Conservation (phyloP, 2,113 vertebrate genomes). For the Heteronetta atricapilla region DNA sequence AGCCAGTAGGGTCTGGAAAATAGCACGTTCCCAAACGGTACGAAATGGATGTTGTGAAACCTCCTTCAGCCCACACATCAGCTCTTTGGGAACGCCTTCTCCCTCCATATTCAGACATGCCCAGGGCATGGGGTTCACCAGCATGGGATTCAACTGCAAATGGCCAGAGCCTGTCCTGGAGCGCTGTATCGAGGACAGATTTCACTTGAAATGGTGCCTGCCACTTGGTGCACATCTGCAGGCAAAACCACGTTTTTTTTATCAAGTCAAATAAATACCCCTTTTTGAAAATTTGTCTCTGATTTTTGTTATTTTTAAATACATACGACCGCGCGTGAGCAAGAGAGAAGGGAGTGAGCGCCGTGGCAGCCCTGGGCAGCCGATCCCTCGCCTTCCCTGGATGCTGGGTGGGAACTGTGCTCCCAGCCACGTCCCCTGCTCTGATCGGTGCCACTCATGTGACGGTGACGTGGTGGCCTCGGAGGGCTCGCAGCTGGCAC, state of each 20-base stretch:
- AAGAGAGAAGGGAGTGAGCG: neutral
- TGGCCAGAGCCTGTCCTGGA: neutral
- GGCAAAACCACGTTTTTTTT: fast-evolving
- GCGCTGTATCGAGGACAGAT: neutral
- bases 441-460: fast-evolving
- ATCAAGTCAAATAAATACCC: neutral
- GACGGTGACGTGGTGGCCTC: neutral
- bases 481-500: neutral
- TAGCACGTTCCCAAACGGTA: fast-evolving
- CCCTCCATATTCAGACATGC: neutral
- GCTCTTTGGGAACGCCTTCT: neutral
- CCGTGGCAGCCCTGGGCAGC: neutral
- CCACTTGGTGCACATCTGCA: neutral
- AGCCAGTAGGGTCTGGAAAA: neutral
- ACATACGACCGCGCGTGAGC: neutral
- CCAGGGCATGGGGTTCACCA: neutral
- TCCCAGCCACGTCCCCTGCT: neutral
- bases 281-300: neutral
- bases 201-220: neutral
- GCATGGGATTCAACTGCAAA: neutral
- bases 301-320: neutral
- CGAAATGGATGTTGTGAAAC: neutral
- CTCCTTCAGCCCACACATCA: neutral
- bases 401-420: neutral
- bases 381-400: neutral